Evolutionary conservation across 1,140 invertebrate genomes (phyloP), one percentile per base, ranked within the genome.

Genomic region (Acromyrmex heyeri): DNA sequence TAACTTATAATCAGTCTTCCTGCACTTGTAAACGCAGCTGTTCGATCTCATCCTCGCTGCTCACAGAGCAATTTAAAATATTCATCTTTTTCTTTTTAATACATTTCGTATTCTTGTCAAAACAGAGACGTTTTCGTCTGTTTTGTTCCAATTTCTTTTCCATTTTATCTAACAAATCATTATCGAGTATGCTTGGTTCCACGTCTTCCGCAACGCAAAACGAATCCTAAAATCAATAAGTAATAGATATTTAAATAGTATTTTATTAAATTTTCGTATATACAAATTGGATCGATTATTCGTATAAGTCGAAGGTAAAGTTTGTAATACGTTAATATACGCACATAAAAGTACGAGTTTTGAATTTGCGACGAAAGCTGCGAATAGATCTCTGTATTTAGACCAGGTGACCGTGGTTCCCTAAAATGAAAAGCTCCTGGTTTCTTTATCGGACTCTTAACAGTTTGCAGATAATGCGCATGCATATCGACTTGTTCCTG

Each of bases 391-490:
- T 93, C 86, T n/a, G 76, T 16, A 34, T 88, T 48, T 0, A 91
- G 27, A 21, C 73, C 38, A 7, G 73, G 48, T 7, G 77, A 27
- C 12, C 76, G 92, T 10, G 86, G 73, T 81, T 91, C 53, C 27
- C 87, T 92, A 3, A 95, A 88, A 57, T 92, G 2, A 72, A 94
- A 95, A 7, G 72, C 87, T 0, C 89, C 87, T 1, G 73, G 55
- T 72, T 18, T 76, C 55, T 77, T 87, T 0, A 65, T 2, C 0
- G 93, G 94, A 77, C 94, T 94, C 44, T 94, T 96, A 3, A 96
- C 89, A 24, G 96, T 96, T 85, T 96, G 95, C 27, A 97, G 91
- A 92, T 97, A 97, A 85, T 96, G 94, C 5, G 95, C 96, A 38
- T 95, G 93, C 95, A 96, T 96, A 85, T 96, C 95, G 14, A 95